A percentile compares a stretch with the other conserved stretches of the same genome.
phyloP scores from a whole-genome alignment of 2,888 invertebrate genomes.

The Parasteatoda lunata region DNA sequence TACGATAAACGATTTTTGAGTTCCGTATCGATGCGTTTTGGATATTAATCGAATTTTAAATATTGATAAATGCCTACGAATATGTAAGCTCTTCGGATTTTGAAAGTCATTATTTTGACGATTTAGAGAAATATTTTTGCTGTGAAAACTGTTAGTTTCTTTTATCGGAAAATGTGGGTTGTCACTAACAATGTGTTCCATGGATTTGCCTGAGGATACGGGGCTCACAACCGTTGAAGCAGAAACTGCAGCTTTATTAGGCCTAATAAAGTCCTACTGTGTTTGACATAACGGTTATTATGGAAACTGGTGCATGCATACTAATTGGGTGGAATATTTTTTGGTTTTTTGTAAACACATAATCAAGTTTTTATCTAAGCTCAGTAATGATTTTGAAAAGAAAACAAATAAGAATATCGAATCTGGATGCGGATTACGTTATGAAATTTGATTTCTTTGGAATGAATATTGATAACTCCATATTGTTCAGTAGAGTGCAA shows the following conservation, averaged over 20 bases:
- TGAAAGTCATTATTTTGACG: no score
- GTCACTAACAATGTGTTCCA: neutral
- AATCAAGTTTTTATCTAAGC: no score
- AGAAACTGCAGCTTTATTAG: neutral
- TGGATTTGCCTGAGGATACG: neutral
- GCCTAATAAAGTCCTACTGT: neutral
- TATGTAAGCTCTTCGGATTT: neutral
- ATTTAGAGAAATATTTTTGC: no score
- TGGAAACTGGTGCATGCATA: neutral
- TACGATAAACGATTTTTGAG: neutral
- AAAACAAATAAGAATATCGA: no score
- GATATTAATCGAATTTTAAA: slow-evolving; percentile 5
- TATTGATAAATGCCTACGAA: neutral
- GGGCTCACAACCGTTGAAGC: neutral
- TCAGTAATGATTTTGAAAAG: no score
- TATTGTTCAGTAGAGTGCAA: no score
- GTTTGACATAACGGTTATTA: neutral
- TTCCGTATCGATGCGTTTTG: slow-evolving; percentile 5
- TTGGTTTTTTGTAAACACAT: no score
- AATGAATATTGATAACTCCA: no score
- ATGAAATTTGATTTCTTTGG: no score
- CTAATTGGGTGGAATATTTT: neutral
- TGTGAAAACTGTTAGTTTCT: no score
- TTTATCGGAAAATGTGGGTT: neutral
- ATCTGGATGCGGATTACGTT: no score